Base-by-base conservation (phyloP, 1,140 invertebrate species). In the Magallana angulata region DNA sequence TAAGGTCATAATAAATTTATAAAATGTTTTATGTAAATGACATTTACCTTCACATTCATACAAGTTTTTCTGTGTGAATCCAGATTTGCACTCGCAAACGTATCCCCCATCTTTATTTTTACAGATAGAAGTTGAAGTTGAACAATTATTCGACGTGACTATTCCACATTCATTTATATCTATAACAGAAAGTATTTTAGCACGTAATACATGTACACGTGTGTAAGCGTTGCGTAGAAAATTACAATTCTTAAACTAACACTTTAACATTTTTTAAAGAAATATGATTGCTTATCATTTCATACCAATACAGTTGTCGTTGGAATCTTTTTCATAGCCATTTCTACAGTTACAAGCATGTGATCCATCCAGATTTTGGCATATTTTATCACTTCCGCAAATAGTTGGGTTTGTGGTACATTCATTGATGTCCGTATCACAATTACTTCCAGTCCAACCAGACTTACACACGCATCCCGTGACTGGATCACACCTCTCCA, bases 381-480 rank as follows among this genome's bases (percentile, higher is more conserved):
- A 91, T 1, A 60, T 57, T 56, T 87, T 80, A 36, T 88, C 86
- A 12, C 4, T 58, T 16, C 14, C 64, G 62, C 87, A 90, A 24
- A 82, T 60, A 48, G 24, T 88, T 3, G 86, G 62, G 11, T 82
- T 30, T 7, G 60, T 14, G 12, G 24, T 30, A 85, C 92, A 93
- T 82, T 91, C 92, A 81, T 92, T 81, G 9, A 92, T 85, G 60
- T 92, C 90, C 1, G 62, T 62, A 57, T 90, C 87, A 90, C 92
- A 93, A 18, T 88, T 86, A 1, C n/a, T 57, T n/a, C 91, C 92
- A 0, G 88, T 89, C 91, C 91, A 92, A 5, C 92, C 92, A 9
- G 84, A 59, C n/a, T 87, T 89, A 89, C 92, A 92, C 1, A 91
- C 87, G 88, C 92, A 92, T 2, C 92, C 92, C 7, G 14, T 83